A percentile compares a stretch with the other conserved stretches of the same genome.
These are phyloP conservation scores for Tragelaphus strepsiceros DNA, from an alignment of 2,113 vertebrate genomes.

Conservation along the genomic window DNA sequence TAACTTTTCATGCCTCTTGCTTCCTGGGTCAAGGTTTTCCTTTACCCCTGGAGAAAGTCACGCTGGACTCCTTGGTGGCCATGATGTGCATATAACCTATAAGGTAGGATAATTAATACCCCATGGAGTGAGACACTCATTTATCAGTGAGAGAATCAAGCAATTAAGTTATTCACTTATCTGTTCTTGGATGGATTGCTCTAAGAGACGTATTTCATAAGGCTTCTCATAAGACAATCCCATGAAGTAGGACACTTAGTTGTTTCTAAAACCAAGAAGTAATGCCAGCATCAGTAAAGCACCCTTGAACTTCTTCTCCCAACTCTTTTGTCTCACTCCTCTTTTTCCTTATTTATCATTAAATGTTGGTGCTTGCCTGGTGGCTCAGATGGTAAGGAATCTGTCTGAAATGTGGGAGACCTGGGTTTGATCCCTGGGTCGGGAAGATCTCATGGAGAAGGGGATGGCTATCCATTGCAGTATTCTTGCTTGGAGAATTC, in stretches of 20 bases:
- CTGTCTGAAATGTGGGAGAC: background rate
- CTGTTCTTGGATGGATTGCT: background rate
- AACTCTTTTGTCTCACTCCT: background rate
- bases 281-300: background rate
- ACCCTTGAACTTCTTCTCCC: background rate
- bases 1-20: background rate
- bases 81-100: background rate
- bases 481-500: background rate
- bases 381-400: background rate
- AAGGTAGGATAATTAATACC: background rate
- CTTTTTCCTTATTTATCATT: background rate
- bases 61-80: background rate
- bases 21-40: background rate
- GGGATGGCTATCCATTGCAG: background rate
- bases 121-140: background rate
- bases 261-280: background rate
- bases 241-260: background rate
- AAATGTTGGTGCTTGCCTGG: background rate
- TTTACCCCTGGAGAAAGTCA: background rate
- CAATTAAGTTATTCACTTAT: background rate
- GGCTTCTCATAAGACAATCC: background rate
- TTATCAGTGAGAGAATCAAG: background rate
- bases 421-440: background rate
- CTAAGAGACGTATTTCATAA: background rate
- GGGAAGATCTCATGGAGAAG: background rate